Evolutionary conservation across 2,888 invertebrate genomes (phyloP).

Genomic region (Cataglyphis rosenhaueri): DNA sequence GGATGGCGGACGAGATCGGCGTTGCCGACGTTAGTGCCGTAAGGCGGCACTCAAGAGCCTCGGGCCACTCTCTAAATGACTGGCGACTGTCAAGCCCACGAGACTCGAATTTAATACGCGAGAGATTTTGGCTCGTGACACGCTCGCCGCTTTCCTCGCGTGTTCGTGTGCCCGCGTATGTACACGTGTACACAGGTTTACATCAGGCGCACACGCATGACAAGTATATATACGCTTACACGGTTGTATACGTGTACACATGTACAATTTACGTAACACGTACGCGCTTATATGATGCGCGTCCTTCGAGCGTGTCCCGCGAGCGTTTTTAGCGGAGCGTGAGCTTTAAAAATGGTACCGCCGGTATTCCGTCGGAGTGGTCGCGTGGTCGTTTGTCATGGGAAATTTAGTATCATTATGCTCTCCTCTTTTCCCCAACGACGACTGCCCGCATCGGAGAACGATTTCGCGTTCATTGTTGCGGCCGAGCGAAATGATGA

Average conservation of each 20-base stretch:
- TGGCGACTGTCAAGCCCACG: conserved; percentile 56
- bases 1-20: conserved; percentile 54
- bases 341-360: conserved; percentile 60
- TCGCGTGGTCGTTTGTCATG: conserved; percentile 50
- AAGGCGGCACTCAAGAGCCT: conserved; percentile 68
- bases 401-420: conserved; percentile 68
- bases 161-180: not conserved
- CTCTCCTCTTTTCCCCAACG: conserved; percentile 30
- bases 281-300: conserved; percentile 13
- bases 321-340: conserved; percentile 46
- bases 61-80: conserved; percentile 59
- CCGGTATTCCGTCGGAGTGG: conserved; percentile 42
- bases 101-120: conserved; percentile 58
- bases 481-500: not conserved
- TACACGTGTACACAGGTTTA: not conserved
- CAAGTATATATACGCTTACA: not conserved
- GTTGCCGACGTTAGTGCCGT: conserved; percentile 72
- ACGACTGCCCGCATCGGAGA: conserved; percentile 19
- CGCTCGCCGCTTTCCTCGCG: conserved; percentile 11
- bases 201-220: not conserved
- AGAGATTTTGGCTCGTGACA: conserved; percentile 41
- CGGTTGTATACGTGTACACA: not conserved
- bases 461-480: conserved; percentile 45
- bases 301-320: conserved; percentile 31
- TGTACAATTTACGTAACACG: not conserved